phyloP scores from a whole-genome alignment of 2,797 vertebrate genomes.

The Lagodon rhomboides region DNA sequence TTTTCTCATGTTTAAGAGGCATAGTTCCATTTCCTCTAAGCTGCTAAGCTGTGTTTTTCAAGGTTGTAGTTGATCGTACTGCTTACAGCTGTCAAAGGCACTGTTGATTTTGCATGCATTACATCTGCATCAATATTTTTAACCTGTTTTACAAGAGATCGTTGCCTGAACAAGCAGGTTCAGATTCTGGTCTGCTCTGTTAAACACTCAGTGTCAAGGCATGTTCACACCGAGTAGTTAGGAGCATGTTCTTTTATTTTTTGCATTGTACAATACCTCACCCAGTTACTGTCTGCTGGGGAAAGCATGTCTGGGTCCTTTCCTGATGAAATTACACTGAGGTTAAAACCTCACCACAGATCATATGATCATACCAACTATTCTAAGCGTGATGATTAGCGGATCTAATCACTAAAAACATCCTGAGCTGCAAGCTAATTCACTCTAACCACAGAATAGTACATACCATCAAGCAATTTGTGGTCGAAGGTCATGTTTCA shows the following conservation, averaged over 20 bases:
- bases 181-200: background rate
- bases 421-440: background rate
- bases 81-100: conserved; percentile 47
- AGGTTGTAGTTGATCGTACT: conserved; percentile 53
- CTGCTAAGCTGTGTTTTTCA: conserved; percentile 59
- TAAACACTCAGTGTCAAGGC: conserved; percentile 13
- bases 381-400: background rate
- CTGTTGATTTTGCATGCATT: conserved; percentile 49
- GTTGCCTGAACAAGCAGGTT: conserved; percentile 37
- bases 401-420: background rate
- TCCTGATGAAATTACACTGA: background rate
- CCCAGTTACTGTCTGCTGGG: background rate
- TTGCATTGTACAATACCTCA: background rate
- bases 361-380: background rate
- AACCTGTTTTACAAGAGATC: conserved; percentile 35
- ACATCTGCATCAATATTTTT: conserved; percentile 54
- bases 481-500: background rate
- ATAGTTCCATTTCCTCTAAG: conserved; percentile 54
- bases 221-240: conserved; percentile 1
- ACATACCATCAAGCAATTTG: conserved; percentile 4
- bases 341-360: background rate
- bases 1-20: conserved; percentile 64
- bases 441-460: background rate
- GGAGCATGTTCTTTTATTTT: conserved; percentile 25
- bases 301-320: conserved; percentile 1